These are phyloP conservation scores for Lampris incognitus DNA, from an alignment of 2,113 vertebrate species.

Conservation along the genomic window DNA sequence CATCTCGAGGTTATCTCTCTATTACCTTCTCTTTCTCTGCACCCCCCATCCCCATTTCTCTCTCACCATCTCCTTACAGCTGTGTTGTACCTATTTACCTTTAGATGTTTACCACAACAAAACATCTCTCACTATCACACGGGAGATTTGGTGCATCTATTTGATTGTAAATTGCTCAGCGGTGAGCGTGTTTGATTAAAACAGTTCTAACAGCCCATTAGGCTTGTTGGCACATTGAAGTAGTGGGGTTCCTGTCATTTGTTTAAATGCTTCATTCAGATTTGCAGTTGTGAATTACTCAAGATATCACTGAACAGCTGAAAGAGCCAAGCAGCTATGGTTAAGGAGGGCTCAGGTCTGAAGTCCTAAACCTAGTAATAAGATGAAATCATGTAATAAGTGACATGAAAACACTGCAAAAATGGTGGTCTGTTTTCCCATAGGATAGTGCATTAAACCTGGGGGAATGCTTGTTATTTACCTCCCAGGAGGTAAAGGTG, in stretches of 20 bases:
- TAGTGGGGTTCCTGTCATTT: too few species aligned
- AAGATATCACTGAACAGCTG: background rate
- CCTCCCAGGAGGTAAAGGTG: slow-evolving; percentile 10
- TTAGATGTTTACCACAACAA: too few species aligned
- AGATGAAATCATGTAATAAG: slow-evolving; percentile 10
- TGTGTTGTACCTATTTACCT: too few species aligned
- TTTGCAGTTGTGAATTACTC: background rate
- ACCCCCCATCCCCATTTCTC: background rate
- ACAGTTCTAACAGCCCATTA: too few species aligned
- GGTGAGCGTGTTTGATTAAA: too few species aligned
- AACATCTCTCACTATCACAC: background rate
- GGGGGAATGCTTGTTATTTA: slow-evolving; percentile 49
- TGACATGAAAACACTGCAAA: slow-evolving; percentile 46
- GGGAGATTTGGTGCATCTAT: background rate
- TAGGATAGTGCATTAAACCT: slow-evolving; percentile 26
- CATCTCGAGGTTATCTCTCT: slow-evolving; percentile 50
- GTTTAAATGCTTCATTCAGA: too few species aligned
- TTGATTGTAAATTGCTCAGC: background rate
- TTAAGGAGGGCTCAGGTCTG: background rate
- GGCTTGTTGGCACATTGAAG: too few species aligned
- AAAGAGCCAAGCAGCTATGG: background rate
- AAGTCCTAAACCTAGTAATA: slow-evolving; percentile 18
- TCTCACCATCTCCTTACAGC: background rate
- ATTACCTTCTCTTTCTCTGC: background rate
- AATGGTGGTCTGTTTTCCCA: slow-evolving; percentile 33